Percentiles rank a stretch among this genome's conserved stretches.
phyloP scores from a whole-genome alignment of 2,888 invertebrate species.

The Dicyrtomina minuta region DNA sequence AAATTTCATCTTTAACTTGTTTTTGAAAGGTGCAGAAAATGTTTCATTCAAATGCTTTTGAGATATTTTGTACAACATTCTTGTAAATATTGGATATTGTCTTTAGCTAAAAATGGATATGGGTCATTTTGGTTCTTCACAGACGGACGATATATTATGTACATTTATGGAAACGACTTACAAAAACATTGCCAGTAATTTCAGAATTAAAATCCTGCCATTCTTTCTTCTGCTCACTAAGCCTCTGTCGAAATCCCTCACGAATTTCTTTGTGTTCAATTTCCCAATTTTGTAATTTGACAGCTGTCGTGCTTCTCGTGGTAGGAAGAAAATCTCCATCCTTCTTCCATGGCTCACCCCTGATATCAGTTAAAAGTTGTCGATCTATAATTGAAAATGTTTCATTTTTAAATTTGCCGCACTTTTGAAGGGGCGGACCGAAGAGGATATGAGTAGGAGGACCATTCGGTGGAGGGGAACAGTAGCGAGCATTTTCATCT shows the following conservation, averaged over 20 bases:
- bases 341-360: neutral
- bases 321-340: neutral
- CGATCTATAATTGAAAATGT: neutral
- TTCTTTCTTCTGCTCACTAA: neutral
- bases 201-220: conserved; percentile 10
- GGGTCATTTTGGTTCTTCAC: no score
- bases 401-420: neutral
- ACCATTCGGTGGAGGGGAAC: neutral
- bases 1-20: no score
- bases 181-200: neutral
- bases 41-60: no score
- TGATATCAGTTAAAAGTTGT: neutral
- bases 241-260: neutral
- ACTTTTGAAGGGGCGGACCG: conserved; percentile 3
- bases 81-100: no score
- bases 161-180: neutral
- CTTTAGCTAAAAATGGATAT: no score
- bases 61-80: no score
- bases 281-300: neutral
- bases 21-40: no score
- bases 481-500: neutral
- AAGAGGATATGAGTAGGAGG: conserved; percentile 8
- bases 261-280: neutral
- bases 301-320: neutral
- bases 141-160: neutral